Percentiles rank a stretch among this genome's conserved stretches.
These are phyloP conservation scores for Drosophila persimilis DNA, from an alignment of 1,140 invertebrate genomes.

Conservation along the genomic window DNA sequence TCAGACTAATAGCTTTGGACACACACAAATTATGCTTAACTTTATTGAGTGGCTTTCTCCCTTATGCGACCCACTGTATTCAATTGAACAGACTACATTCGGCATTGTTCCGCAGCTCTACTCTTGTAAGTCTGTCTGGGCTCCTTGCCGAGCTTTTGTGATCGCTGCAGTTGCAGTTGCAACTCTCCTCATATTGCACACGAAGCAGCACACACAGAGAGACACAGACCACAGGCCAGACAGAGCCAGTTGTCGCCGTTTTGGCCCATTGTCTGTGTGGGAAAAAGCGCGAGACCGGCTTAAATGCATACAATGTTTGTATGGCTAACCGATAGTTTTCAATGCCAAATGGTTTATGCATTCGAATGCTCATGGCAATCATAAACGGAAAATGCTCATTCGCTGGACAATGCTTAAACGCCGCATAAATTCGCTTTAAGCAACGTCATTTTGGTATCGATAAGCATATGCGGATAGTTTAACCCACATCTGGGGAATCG, in stretches of 20 bases:
- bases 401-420: slow-evolving; percentile 67
- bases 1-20: too few relatives aligned
- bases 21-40: too few relatives aligned
- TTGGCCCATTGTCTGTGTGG: slow-evolving; percentile 75
- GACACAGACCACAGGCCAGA: slow-evolving; percentile 18
- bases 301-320: slow-evolving; percentile 55
- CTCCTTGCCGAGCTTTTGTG: slow-evolving; percentile 60
- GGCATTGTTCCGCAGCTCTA: slow-evolving; percentile 71
- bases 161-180: slow-evolving; percentile 47
- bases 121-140: slow-evolving; percentile 65
- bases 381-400: slow-evolving; percentile 63
- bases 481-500: slow-evolving; percentile 52
- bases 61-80: slow-evolving; percentile 61
- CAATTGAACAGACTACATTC: slow-evolving; percentile 67
- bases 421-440: slow-evolving; percentile 70
- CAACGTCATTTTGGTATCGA: slow-evolving; percentile 25
- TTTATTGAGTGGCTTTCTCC: too few relatives aligned
- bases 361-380: slow-evolving; percentile 69
- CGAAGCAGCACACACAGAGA: slow-evolving; percentile 14
- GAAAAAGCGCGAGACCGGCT: slow-evolving; percentile 63
- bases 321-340: slow-evolving; percentile 65
- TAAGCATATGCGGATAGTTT: slow-evolving; percentile 77
- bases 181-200: slow-evolving; percentile 36
- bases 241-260: slow-evolving; percentile 50
- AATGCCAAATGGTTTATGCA: slow-evolving; percentile 80